A percentile compares a stretch with the other conserved stretches of the same genome.
phyloP scores from a whole-genome alignment of 2,888 invertebrate species.

The Podabrus alpinus region DNA sequence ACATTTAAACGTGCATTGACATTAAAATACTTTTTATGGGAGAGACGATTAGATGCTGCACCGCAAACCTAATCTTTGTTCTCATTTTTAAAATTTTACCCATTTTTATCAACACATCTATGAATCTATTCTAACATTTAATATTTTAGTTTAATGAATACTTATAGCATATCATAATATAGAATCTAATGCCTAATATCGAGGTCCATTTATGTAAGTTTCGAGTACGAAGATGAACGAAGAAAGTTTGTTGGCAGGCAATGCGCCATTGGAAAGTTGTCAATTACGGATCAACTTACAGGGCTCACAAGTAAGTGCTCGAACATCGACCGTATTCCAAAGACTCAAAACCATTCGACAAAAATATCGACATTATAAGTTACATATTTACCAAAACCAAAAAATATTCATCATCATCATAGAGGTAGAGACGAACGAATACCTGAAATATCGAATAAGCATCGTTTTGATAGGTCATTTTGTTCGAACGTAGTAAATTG shows the following conservation, averaged over 20 bases:
- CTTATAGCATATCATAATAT: conserved; percentile 4
- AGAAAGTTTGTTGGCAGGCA: conserved; percentile 3
- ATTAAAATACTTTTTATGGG: conserved; percentile 17
- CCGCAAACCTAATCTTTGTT: conserved; percentile 23
- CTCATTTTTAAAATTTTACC: conserved; percentile 2
- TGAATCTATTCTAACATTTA: conserved; percentile 23
- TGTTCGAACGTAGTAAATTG: conserved; percentile 1
- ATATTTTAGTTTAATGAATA: conserved; percentile 7
- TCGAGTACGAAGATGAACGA: conserved; percentile 18
- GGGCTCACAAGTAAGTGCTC: conserved; percentile 44
- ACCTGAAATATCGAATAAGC: neutral
- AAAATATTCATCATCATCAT: neutral
- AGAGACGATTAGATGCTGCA: conserved; percentile 26
- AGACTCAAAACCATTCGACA: conserved; percentile 11
- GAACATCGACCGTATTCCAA: conserved; percentile 28
- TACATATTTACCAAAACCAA: neutral
- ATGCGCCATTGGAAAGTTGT: conserved; percentile 20
- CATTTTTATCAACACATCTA: conserved; percentile 6
- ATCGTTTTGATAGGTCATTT: neutral
- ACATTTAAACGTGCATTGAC: conserved; percentile 26
- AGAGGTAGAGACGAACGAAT: neutral
- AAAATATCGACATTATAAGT: conserved; percentile 8
- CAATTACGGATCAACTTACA: conserved; percentile 38
- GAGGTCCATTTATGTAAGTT: conserved; percentile 11
- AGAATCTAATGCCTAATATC: conserved; percentile 13